Evolutionary conservation across 2,797 vertebrate genomes (phyloP).

Genomic region (Babyrousa celebensis): DNA sequence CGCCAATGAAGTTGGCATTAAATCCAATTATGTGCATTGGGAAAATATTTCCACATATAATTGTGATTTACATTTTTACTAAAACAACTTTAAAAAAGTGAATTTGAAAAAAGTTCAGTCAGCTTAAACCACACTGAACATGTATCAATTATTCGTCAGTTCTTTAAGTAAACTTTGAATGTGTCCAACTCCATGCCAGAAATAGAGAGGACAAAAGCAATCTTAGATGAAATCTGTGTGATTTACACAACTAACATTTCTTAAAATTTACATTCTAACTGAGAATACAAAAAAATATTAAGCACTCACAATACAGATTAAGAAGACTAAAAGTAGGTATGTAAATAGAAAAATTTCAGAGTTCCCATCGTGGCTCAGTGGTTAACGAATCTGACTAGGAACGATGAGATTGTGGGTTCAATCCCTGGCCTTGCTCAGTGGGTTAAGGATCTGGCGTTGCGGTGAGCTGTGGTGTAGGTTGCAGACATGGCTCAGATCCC

Average conservation of each 20-base stretch:
- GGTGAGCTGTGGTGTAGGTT: too few relatives aligned
- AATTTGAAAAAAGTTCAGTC: neutral
- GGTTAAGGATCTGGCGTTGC: too few relatives aligned
- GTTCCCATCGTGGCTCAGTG: too few relatives aligned
- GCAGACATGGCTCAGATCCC: too few relatives aligned
- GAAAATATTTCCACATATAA: neutral
- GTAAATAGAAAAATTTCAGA: neutral
- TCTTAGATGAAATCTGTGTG: neutral
- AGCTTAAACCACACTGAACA: neutral
- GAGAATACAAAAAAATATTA: conserved; percentile 31
- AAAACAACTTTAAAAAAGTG: neutral
- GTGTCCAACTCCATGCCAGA: neutral
- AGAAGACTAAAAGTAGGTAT: neutral
- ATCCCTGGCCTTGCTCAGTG: too few relatives aligned
- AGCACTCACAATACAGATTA: neutral
- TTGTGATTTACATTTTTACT: conserved; percentile 48
- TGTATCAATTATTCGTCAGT: neutral
- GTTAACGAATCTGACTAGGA: too few relatives aligned
- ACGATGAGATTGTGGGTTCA: too few relatives aligned
- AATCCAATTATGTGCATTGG: neutral
- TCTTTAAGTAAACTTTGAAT: conserved; percentile 7
- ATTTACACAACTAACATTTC: neutral
- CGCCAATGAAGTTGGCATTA: neutral
- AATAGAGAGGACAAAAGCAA: neutral
- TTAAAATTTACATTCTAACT: conserved; percentile 21